A percentile compares a stretch with the other conserved stretches of the same genome.
phyloP scores from a whole-genome alignment of 2,113 vertebrate species.

The Hippocampus mohnikei region DNA sequence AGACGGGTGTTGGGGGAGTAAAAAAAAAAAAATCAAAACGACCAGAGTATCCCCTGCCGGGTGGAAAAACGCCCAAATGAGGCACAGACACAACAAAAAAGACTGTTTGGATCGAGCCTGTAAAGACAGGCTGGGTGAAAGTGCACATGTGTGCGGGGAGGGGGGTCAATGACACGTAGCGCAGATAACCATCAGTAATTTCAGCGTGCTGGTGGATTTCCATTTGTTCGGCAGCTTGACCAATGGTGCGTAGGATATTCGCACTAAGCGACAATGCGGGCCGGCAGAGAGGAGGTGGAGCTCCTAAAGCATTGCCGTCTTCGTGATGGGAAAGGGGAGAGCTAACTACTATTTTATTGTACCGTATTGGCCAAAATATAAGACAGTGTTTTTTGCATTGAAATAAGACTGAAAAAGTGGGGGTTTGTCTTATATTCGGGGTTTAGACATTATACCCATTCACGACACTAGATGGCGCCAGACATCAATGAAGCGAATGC shows the following conservation, averaged over 20 bases:
- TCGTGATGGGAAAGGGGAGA: slow-evolving; percentile 22
- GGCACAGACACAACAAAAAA: slow-evolving; percentile 11
- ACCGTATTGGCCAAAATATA: no score
- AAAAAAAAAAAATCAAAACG: neutral
- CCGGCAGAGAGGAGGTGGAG: slow-evolving; percentile 21
- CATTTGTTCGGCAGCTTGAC: slow-evolving; percentile 68
- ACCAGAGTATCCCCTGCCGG: neutral
- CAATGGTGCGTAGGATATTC: slow-evolving; percentile 57
- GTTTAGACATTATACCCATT: no score
- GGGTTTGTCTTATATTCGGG: no score
- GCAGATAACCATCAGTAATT: slow-evolving; percentile 76
- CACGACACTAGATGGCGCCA: no score
- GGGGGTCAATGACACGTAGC: slow-evolving; percentile 23
- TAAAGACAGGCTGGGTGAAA: neutral
- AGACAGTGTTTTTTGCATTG: no score
- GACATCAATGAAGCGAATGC: no score
- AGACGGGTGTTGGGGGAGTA: slow-evolving; percentile 4
- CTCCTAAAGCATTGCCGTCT: slow-evolving; percentile 19
- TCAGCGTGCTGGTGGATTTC: slow-evolving; percentile 65
- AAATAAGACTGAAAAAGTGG: no score
- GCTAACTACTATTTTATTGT: slow-evolving; percentile 22
- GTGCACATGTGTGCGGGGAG: slow-evolving; percentile 9
- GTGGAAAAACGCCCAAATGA: slow-evolving; percentile 19
- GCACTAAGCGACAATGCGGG: slow-evolving; percentile 29
- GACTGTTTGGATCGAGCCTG: neutral